phyloP scores from a whole-genome alignment of 2,797 vertebrate genomes.

The Astyanax mexicanus region DNA sequence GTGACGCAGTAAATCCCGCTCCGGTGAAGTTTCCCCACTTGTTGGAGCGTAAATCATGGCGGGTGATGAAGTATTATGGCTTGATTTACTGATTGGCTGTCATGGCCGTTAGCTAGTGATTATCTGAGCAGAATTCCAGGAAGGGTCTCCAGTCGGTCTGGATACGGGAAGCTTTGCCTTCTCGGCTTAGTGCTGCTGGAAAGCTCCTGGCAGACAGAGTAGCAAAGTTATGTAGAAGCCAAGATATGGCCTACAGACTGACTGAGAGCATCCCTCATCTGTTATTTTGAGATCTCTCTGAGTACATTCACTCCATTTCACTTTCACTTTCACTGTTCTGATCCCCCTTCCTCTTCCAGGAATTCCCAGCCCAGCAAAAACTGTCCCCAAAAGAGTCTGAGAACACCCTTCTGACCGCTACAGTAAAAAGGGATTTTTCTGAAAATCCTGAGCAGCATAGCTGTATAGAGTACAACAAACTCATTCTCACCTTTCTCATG shows the following conservation, averaged over 20 bases:
- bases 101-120: neutral
- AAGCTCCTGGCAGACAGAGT: neutral
- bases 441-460: too few relatives aligned
- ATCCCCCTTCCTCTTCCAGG: too few relatives aligned
- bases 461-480: too few relatives aligned
- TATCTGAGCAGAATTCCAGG: neutral
- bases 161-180: neutral
- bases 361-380: too few relatives aligned
- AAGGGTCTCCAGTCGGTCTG: neutral
- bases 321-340: neutral
- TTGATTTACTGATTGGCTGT: neutral
- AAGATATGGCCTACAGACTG: too few relatives aligned
- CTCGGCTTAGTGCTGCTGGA: neutral
- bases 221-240: neutral
- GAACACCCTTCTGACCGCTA: too few relatives aligned
- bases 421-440: too few relatives aligned
- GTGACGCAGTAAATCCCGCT: constrained; percentile 9
- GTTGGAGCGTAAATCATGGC: neutral
- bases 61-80: neutral
- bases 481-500: too few relatives aligned
- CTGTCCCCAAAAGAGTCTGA: too few relatives aligned
- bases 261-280: neutral
- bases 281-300: neutral
- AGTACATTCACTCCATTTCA: neutral
- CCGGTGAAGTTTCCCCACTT: neutral